Evolutionary conservation across 2,113 vertebrate species (phyloP), one percentile per base, ranked within the genome.

Genomic region (Periophthalmodon schlosseri): DNA sequence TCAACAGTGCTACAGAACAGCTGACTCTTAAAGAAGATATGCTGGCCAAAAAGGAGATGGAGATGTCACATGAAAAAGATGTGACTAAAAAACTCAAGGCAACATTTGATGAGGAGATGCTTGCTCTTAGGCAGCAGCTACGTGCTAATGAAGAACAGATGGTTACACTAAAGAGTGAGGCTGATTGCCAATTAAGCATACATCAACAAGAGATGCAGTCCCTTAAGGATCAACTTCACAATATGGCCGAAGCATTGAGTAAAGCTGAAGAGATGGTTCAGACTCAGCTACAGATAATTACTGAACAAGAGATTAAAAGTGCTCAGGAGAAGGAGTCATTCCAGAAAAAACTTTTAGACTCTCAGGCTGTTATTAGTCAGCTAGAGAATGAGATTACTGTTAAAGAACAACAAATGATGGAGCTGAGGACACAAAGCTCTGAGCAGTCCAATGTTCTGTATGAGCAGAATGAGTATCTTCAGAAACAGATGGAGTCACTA

Each of bases 101-200:
- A 15, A 33, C 23, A 1, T 84, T 84, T 76, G 79, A 84, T 24
- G 69, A 74, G 2, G 82, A 89, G 15, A 50, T 79, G 0, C 69
- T 2, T 20, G 23, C 6, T 39, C 91, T 95, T 0, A 89, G 75
- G 6, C 88, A 89, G 1, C 91, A 93, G 80, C 73, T 98, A 13
- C 92, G 95, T 36, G 82, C 91, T 0, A 92, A 96, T 89, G 87
- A 90, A 71, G 68, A 83, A 58, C 49, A 92, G 83, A 79, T 93
- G 34, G 64, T 86, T 58, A 92, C 91, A 7, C 70, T 84, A 52
- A 84, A 79, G 73, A 84, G 94, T 21, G 84, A 89, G 24, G 39
- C 72, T 9, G 68, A 80, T 16, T 16, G 0, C 16, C 58, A 86
- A 0, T 80, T 80, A 39, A 81, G 66, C 7, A 20, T 56, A 65